phyloP scores from a whole-genome alignment of 2,797 vertebrate species.

The Gymnothorax reevesii region DNA sequence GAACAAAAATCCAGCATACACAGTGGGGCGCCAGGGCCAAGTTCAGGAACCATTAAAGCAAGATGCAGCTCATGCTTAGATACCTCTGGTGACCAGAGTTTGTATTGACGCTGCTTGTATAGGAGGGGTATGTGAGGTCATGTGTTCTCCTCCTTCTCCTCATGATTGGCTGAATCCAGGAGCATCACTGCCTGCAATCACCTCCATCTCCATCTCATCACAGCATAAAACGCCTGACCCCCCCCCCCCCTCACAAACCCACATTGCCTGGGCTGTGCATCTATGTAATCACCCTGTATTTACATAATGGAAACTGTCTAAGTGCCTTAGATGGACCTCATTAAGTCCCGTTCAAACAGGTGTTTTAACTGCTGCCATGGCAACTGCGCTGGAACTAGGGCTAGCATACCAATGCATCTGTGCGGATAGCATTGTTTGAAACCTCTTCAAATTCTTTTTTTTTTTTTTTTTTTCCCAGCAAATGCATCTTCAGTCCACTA shows the following conservation, averaged over 20 bases:
- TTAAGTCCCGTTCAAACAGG: background rate
- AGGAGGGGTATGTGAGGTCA: background rate
- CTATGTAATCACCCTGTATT: background rate
- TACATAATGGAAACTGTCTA: background rate
- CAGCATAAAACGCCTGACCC: background rate
- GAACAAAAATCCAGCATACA: constrained; percentile 81
- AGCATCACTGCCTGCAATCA: background rate
- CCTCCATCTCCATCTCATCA: background rate
- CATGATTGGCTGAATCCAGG: background rate
- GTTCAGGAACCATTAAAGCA: too few species aligned
- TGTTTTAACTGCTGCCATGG: background rate
- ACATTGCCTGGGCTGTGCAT: background rate
- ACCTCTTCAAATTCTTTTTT: background rate
- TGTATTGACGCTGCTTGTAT: background rate
- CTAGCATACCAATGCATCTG: background rate
- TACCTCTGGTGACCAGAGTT: background rate
- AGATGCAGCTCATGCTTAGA: background rate
- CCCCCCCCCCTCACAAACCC: too few species aligned
- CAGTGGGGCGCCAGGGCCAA: constrained; percentile 82
- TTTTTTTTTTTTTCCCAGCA: background rate
- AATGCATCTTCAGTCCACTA: background rate
- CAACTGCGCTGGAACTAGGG: background rate
- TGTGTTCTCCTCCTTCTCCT: background rate
- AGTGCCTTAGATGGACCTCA: background rate
- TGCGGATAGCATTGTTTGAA: background rate